Evolutionary conservation across 2,888 invertebrate species (phyloP).

Genomic region (Rhagium mordax): DNA sequence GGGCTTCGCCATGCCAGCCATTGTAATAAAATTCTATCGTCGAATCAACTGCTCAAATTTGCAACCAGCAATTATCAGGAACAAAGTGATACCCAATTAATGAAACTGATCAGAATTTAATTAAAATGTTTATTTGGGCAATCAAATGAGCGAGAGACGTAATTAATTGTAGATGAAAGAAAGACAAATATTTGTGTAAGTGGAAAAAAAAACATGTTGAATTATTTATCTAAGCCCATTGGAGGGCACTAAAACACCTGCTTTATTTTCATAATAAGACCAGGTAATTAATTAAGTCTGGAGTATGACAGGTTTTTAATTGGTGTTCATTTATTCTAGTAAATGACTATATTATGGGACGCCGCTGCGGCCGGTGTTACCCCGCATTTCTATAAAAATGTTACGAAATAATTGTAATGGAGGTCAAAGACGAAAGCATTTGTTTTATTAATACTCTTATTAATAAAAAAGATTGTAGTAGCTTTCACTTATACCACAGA

Average conservation of each 20-base stretch:
- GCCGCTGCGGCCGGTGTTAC: not conserved
- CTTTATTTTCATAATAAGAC: not conserved
- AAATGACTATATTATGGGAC: not conserved
- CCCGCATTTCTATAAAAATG: not conserved
- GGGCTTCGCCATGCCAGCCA: not conserved
- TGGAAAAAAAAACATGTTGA: slow-evolving; percentile 18
- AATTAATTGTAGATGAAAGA: slow-evolving; percentile 32
- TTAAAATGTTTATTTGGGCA: slow-evolving; percentile 53
- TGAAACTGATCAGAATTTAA: slow-evolving; percentile 52
- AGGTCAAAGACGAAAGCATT: not conserved
- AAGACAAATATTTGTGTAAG: slow-evolving; percentile 21
- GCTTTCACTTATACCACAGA: too few relatives aligned
- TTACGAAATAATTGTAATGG: not conserved
- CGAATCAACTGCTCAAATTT: slow-evolving; percentile 11
- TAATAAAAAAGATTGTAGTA: not conserved
- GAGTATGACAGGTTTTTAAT: not conserved
- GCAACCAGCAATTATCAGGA: slow-evolving; percentile 21
- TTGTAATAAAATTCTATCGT: slow-evolving; percentile 14
- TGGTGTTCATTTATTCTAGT: not conserved
- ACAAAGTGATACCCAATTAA: slow-evolving; percentile 32
- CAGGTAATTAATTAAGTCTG: not conserved
- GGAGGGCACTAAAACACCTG: not conserved
- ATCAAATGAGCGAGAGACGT: slow-evolving; percentile 42
- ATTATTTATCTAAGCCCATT: slow-evolving; percentile 16
- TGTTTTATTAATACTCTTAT: not conserved